Conservation (phyloP, 2,888 invertebrate genomes). For the Nomada fucata region DNA sequence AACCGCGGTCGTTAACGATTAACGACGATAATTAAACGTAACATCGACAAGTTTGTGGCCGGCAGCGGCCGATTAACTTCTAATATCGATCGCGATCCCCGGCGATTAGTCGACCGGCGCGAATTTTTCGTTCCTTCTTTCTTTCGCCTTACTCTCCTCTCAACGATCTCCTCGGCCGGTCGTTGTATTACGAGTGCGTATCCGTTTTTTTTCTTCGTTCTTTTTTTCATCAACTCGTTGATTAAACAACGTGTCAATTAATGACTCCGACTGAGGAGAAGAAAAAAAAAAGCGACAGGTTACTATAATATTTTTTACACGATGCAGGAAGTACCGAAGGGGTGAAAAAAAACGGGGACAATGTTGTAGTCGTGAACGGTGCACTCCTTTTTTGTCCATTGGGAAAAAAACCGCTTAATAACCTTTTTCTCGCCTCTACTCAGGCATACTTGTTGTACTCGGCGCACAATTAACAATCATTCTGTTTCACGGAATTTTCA, state of each 20-base stretch:
- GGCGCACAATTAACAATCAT: too few species aligned
- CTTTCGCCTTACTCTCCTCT: neutral
- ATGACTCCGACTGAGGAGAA: neutral
- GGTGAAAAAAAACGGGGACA: constrained; percentile 25
- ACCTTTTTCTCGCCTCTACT: constrained; percentile 1
- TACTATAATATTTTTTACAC: neutral
- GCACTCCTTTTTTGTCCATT: neutral
- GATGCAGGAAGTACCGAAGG: constrained; percentile 16
- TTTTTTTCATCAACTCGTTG: neutral
- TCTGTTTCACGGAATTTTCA: too few species aligned
- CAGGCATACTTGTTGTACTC: neutral
- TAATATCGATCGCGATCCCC: constrained; percentile 59
- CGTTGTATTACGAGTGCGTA: neutral
- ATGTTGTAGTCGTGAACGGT: constrained; percentile 16
- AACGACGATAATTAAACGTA: constrained; percentile 59
- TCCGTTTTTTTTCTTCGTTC: neutral
- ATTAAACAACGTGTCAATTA: constrained; percentile 49
- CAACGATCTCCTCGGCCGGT: neutral
- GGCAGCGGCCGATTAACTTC: constrained; percentile 49
- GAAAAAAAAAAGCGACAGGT: constrained; percentile 14
- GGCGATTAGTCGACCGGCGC: constrained; percentile 25
- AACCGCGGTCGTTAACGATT: constrained; percentile 53
- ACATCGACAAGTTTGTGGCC: constrained; percentile 36
- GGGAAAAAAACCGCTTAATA: constrained; percentile 3
- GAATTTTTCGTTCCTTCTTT: constrained; percentile 2